phyloP scores from a whole-genome alignment of 2,888 invertebrate genomes.

The Luffia ferchaultella region DNA sequence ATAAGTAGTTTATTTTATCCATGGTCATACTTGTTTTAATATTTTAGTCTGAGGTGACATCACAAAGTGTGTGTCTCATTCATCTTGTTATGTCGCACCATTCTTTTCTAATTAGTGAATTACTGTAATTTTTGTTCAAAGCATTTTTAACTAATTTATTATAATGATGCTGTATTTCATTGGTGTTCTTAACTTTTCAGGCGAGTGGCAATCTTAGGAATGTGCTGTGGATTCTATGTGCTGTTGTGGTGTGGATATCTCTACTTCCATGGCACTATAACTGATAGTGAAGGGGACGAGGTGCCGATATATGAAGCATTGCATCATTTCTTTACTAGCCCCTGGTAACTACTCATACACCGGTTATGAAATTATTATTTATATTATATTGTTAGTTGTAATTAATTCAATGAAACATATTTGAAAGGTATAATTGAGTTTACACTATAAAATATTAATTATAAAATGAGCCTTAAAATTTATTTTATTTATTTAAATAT shows the following conservation, averaged over 20 bases:
- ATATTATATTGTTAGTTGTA: too few relatives aligned
- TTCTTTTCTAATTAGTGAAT: not conserved
- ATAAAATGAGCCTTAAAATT: too few relatives aligned
- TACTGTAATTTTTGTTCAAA: not conserved
- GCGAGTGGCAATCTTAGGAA: slow-evolving; percentile 65
- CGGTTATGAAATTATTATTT: too few relatives aligned
- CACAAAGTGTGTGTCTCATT: too few relatives aligned
- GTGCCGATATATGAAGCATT: slow-evolving; percentile 89
- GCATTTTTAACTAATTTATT: slow-evolving; percentile 2
- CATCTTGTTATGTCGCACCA: too few relatives aligned
- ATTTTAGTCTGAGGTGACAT: slow-evolving; percentile 1
- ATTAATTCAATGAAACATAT: too few relatives aligned
- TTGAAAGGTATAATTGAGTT: too few relatives aligned
- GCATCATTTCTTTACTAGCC: slow-evolving; percentile 88
- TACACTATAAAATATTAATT: too few relatives aligned
- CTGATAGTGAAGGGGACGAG: slow-evolving; percentile 86
- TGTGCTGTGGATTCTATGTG: slow-evolving; percentile 74
- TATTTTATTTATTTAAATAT: too few relatives aligned
- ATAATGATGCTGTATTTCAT: slow-evolving; percentile 4
- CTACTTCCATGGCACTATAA: slow-evolving; percentile 88
- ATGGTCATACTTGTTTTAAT: not conserved
- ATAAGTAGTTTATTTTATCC: too few relatives aligned
- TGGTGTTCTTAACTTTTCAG: slow-evolving; percentile 29
- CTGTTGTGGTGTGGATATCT: slow-evolving; percentile 81
- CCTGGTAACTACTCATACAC: slow-evolving; percentile 71